These are phyloP conservation scores for Brachystomella parvula DNA, from an alignment of 1,140 invertebrate species.

Conservation along the genomic window DNA sequence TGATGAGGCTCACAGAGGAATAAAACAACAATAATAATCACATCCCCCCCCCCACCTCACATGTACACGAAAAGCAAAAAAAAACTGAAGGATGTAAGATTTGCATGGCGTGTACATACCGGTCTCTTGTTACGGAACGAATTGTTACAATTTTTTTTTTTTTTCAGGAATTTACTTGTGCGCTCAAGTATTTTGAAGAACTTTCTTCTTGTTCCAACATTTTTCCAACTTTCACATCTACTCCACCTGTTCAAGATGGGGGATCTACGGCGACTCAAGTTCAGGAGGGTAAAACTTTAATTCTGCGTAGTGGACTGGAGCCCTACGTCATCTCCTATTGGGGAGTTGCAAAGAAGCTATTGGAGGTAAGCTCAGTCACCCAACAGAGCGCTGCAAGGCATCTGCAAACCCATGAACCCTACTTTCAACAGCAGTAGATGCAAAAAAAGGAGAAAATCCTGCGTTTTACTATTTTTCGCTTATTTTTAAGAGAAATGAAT, in stretches of 20 bases:
- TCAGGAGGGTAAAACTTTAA: no score
- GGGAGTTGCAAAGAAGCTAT: conserved; percentile 19
- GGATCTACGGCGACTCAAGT: no score
- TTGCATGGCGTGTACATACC: no score
- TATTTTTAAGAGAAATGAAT: not conserved
- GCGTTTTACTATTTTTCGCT: not conserved
- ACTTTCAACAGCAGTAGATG: no score
- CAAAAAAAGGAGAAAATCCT: conserved; percentile 10
- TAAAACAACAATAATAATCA: no score
- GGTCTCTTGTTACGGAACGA: not conserved
- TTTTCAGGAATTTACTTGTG: not conserved
- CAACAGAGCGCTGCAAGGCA: no score
- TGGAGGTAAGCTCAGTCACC: no score
- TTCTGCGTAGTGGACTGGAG: not conserved
- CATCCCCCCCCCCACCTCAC: no score
- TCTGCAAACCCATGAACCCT: no score
- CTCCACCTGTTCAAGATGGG: not conserved
- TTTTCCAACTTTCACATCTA: conserved; percentile 4
- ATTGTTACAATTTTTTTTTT: not conserved
- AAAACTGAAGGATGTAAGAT: no score
- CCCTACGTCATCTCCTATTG: conserved; percentile 30
- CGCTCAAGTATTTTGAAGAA: not conserved
- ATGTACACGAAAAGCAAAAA: no score
- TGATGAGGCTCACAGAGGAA: no score
- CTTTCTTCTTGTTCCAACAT: not conserved